Conservation (phyloP, 30 jellyfish, hydroid and myxozoan genomes). For the Phacellophora camtschatica region DNA sequence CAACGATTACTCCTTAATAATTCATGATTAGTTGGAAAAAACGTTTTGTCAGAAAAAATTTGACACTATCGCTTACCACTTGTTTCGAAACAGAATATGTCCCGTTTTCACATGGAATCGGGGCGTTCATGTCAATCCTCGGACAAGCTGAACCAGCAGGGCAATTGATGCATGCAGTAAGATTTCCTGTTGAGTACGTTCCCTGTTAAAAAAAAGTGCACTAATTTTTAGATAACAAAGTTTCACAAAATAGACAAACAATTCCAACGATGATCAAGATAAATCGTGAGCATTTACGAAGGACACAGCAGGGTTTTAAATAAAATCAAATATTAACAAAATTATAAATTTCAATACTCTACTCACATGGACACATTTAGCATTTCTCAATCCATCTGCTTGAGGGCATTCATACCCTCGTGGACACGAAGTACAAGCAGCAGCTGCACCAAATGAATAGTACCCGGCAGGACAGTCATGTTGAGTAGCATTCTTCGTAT, state of each 20-base stretch:
- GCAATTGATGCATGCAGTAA: constrained; percentile 75
- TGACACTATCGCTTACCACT: constrained; percentile 76
- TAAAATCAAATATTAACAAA: too few species aligned
- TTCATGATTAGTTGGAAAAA: too few species aligned
- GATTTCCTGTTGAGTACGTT: constrained; percentile 81
- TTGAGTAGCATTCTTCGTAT: constrained; percentile 19
- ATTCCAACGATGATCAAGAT: too few species aligned
- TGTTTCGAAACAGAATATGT: constrained; percentile 82
- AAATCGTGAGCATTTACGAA: too few species aligned
- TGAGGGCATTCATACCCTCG: constrained; percentile 89
- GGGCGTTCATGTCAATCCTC: constrained; percentile 55
- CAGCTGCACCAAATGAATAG: constrained; percentile 79
- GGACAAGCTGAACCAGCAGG: constrained; percentile 97
- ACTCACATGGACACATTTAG: constrained; percentile 81
- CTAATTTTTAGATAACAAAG: too few species aligned
- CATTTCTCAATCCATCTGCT: constrained; percentile 76
- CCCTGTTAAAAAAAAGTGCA: constrained; percentile 67
- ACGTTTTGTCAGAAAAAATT: too few species aligned
- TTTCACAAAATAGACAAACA: too few species aligned
- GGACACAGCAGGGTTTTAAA: too few species aligned
- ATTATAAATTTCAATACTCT: background rate
- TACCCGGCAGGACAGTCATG: constrained; percentile 65
- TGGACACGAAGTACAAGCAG: constrained; percentile 76
- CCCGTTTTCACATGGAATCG: constrained; percentile 84
- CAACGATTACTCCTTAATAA: too few species aligned